Evolutionary conservation across 2,113 vertebrate species (phyloP).

Genomic region (Petrocephalus zakoni): DNA sequence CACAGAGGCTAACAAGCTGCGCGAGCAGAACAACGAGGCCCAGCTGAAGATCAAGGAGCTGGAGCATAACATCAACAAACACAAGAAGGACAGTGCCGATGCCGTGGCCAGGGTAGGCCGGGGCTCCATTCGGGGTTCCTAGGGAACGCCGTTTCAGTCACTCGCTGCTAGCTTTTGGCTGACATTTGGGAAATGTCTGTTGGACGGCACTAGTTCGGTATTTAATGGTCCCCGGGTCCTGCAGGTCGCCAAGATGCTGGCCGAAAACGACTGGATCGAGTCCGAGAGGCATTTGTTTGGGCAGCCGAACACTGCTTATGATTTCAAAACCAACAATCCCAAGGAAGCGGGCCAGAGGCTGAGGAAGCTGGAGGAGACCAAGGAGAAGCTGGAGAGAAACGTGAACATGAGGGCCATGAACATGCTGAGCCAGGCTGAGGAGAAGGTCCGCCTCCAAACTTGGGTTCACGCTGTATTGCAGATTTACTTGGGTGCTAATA

Average conservation of each 20-base stretch:
- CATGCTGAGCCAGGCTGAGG: conserved; percentile 80
- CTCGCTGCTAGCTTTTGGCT: not conserved
- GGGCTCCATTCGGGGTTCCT: not conserved
- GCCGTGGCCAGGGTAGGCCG: conserved; percentile 69
- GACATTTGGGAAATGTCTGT: not conserved
- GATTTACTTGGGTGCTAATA: not conserved
- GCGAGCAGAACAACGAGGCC: conserved; percentile 72
- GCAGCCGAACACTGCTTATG: conserved; percentile 78
- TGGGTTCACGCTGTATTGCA: not conserved
- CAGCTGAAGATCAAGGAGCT: conserved; percentile 81
- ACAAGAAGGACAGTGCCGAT: conserved; percentile 71
- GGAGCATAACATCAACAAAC: conserved; percentile 76
- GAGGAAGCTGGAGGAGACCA: conserved; percentile 74
- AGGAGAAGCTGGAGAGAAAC: conserved; percentile 68
- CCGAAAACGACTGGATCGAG: conserved; percentile 87
- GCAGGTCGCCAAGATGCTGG: conserved; percentile 80
- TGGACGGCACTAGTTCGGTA: not conserved
- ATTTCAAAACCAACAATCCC: conserved; percentile 78
- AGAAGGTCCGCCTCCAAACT: conserved; percentile 61
- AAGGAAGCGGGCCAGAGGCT: conserved; percentile 74
- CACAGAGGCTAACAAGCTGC: conserved; percentile 60
- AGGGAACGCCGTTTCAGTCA: no score
- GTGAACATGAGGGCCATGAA: conserved; percentile 83
- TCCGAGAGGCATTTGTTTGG: conserved; percentile 82
- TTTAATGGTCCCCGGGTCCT: not conserved